Conservation (phyloP, 2,888 invertebrate genomes). For the Temnothorax rugatulus region DNA sequence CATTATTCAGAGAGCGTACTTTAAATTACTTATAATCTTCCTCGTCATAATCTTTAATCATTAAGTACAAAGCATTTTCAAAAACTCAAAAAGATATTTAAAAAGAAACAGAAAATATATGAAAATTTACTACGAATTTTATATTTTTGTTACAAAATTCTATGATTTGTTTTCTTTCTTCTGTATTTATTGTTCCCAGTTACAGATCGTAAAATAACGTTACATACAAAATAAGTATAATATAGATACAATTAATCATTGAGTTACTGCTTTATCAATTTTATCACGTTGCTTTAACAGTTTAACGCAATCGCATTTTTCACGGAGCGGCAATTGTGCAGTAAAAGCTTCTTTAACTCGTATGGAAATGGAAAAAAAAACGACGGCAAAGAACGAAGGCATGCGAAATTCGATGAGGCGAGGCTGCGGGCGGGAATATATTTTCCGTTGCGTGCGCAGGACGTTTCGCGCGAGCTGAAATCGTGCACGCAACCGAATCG, state of each 20-base stretch:
- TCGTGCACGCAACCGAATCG: slow-evolving; percentile 13
- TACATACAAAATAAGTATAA: neutral
- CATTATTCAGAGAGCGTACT: no score
- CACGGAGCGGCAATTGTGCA: neutral
- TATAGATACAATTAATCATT: neutral
- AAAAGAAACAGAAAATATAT: neutral
- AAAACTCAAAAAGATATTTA: neutral
- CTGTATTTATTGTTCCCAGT: neutral
- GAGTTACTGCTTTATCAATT: neutral
- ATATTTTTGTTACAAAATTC: neutral
- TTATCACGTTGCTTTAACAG: no score
- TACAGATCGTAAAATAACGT: neutral
- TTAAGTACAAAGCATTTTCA: neutral
- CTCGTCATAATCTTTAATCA: neutral
- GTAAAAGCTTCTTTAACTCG: neutral
- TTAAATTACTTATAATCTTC: neutral
- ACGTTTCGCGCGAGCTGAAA: slow-evolving; percentile 9
- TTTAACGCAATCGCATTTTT: neutral
- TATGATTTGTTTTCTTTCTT: neutral
- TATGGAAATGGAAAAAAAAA: neutral
- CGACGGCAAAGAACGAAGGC: neutral
- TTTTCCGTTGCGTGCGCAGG: slow-evolving; percentile 14
- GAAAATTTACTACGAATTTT: neutral
- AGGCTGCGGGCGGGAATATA: slow-evolving; percentile 29
- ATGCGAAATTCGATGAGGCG: neutral